phyloP scores from a whole-genome alignment of 2,888 invertebrate genomes.

The Deilephila elpenor region DNA sequence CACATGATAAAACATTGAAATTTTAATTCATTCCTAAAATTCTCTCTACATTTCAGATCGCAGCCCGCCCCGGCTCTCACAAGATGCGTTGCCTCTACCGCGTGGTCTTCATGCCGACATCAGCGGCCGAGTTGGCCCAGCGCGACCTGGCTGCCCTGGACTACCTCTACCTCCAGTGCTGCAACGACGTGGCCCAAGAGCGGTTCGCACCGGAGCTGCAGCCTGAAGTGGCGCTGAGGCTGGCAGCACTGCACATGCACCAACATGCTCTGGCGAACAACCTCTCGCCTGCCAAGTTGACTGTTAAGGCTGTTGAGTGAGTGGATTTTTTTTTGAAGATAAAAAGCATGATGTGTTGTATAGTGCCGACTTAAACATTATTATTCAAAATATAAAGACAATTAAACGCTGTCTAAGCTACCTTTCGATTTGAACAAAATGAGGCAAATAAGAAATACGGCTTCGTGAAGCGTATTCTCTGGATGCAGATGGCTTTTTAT shows the following conservation, averaged over 20 bases:
- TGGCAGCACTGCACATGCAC: slow-evolving; percentile 96
- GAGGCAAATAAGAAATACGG: too few relatives aligned
- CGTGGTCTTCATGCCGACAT: slow-evolving; percentile 94
- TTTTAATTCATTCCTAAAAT: too few relatives aligned
- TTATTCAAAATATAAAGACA: too few relatives aligned
- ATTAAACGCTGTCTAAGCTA: too few relatives aligned
- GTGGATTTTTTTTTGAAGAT: slow-evolving; percentile 61
- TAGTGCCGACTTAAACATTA: too few relatives aligned
- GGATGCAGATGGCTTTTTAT: too few relatives aligned
- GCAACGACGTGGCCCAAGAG: slow-evolving; percentile 97
- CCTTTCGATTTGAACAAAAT: too few relatives aligned
- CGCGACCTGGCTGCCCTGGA: slow-evolving; percentile 94
- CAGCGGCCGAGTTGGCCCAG: slow-evolving; percentile 93
- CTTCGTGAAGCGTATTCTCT: too few relatives aligned
- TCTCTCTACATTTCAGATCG: slow-evolving; percentile 86
- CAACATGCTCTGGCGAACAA: slow-evolving; percentile 94
- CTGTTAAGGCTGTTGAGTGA: slow-evolving; percentile 94
- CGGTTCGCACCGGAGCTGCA: slow-evolving; percentile 93
- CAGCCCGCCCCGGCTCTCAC: slow-evolving; percentile 94
- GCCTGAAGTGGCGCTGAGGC: slow-evolving; percentile 92
- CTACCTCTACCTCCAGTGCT: slow-evolving; percentile 95
- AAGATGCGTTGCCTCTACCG: slow-evolving; percentile 95
- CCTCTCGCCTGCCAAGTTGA: slow-evolving; percentile 90
- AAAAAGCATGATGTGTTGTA: too few relatives aligned
- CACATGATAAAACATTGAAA: too few relatives aligned